Evolutionary conservation across 2,888 invertebrate species (phyloP).

Genomic region (Polymixis lichenea): DNA sequence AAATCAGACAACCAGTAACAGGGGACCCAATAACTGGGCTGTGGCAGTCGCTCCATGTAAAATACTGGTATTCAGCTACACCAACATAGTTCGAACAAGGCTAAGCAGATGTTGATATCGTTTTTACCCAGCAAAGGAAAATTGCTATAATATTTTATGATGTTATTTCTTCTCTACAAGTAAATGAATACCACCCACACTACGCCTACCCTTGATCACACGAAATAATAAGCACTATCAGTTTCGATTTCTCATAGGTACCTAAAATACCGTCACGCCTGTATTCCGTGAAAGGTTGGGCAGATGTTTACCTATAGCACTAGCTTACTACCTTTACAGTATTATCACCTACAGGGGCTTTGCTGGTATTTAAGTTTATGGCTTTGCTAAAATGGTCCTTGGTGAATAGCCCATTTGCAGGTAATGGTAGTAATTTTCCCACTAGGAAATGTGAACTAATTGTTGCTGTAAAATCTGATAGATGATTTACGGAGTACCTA

Average conservation of each 20-base stretch:
- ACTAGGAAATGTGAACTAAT: neutral
- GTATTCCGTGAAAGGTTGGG: too few species aligned
- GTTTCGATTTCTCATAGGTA: constrained; percentile 17
- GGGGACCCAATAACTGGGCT: too few species aligned
- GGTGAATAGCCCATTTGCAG: neutral
- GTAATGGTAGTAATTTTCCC: neutral
- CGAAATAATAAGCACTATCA: neutral
- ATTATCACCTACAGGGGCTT: too few species aligned
- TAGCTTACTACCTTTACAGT: neutral
- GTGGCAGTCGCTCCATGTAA: too few species aligned
- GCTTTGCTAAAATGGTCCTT: constrained; percentile 7
- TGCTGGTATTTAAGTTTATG: too few species aligned
- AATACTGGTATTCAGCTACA: too few species aligned
- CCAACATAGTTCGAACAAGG: too few species aligned
- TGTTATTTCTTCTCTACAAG: neutral
- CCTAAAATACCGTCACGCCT: too few species aligned
- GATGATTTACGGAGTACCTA: neutral
- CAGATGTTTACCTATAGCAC: too few species aligned
- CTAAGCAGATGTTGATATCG: too few species aligned
- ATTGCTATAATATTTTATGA: neutral
- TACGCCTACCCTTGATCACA: constrained; percentile 7
- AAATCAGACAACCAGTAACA: too few species aligned
- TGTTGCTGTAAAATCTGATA: neutral
- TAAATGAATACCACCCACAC: constrained; percentile 7
- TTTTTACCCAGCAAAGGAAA: too few species aligned